Percentiles rank a stretch among this genome's conserved stretches.
phyloP scores from a whole-genome alignment of 2,888 invertebrate species.

The Vanessa cardui region DNA sequence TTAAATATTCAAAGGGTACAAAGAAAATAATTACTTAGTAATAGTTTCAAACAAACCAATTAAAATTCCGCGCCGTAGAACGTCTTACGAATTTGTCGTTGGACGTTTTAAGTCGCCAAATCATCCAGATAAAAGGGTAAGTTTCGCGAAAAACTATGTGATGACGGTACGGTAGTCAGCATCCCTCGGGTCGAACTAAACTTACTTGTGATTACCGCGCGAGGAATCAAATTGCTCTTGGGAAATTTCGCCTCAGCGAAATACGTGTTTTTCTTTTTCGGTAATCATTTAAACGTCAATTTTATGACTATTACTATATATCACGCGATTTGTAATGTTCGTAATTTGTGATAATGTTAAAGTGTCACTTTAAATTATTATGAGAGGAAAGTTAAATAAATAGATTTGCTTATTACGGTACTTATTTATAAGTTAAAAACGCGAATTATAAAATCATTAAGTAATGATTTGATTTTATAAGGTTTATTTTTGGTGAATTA shows the following conservation, averaged over 20 bases:
- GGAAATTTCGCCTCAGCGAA: not conserved
- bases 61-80: conserved; percentile 30
- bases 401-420: too few relatives aligned
- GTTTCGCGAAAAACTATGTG: conserved; percentile 33
- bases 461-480: too few relatives aligned
- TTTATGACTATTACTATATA: not conserved
- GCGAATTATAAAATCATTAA: too few relatives aligned
- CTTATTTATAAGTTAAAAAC: too few relatives aligned
- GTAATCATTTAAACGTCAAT: conserved; percentile 8
- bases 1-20: not conserved
- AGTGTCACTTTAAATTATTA: too few relatives aligned
- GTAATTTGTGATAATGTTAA: too few relatives aligned
- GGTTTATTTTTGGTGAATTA: too few relatives aligned
- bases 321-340: not conserved
- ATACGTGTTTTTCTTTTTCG: conserved; percentile 4
- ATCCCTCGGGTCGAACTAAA: conserved; percentile 18
- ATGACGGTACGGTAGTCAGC: conserved; percentile 14
- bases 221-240: conserved; percentile 14
- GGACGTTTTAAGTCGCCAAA: conserved; percentile 21
- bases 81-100: conserved; percentile 20
- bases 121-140: conserved; percentile 26
- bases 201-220: conserved; percentile 18
- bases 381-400: too few relatives aligned
- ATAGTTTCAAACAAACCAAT: conserved; percentile 20
- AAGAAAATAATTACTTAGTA: not conserved